Evolutionary conservation across 2,113 vertebrate genomes (phyloP).

Genomic region (Saccopteryx bilineata): DNA sequence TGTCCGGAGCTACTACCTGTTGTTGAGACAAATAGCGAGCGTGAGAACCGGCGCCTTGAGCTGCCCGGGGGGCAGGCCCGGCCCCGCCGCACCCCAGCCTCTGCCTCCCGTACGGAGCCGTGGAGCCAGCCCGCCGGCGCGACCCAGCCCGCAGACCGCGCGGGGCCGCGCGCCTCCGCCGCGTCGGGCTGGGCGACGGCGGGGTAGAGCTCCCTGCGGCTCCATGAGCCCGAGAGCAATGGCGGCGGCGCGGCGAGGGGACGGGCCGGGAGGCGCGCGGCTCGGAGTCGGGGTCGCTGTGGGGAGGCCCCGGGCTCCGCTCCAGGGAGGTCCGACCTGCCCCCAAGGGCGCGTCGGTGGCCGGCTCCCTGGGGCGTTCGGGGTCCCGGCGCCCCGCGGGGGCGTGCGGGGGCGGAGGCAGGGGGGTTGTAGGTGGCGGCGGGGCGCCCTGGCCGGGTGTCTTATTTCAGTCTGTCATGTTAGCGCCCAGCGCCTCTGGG

Average conservation of each 20-base stretch:
- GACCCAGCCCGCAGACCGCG: conserved; percentile 89
- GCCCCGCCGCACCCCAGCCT: conserved; percentile 63
- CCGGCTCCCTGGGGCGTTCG: conserved; percentile 92
- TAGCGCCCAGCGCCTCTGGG: conserved; percentile 94
- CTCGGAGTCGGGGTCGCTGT: conserved; percentile 93
- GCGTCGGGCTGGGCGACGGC: conserved; percentile 92
- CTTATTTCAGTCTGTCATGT: conserved; percentile 84
- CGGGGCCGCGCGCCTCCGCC: conserved; percentile 90
- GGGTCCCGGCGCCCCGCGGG: conserved; percentile 85
- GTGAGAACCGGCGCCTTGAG: conserved; percentile 93
- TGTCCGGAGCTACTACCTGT: conserved; percentile 99
- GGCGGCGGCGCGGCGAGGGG: conserved; percentile 88
- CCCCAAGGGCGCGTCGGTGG: conserved; percentile 93
- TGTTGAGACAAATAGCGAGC: conserved; percentile 99
- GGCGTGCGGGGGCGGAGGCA: conserved; percentile 92
- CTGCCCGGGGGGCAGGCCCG: conserved; percentile 93
- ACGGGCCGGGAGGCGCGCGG: conserved; percentile 92
- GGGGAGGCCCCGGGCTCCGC: conserved; percentile 95
- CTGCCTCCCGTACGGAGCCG: conserved; percentile 92
- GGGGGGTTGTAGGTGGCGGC: conserved; percentile 92
- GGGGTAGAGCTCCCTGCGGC: conserved; percentile 94
- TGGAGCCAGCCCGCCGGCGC: conserved; percentile 91
- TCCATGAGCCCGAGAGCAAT: conserved; percentile 87
- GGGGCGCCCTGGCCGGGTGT: neutral
- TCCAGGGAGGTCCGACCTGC: conserved; percentile 90